Evolutionary conservation across 2,888 invertebrate species (phyloP).

Genomic region (Synergus gifuensis): DNA sequence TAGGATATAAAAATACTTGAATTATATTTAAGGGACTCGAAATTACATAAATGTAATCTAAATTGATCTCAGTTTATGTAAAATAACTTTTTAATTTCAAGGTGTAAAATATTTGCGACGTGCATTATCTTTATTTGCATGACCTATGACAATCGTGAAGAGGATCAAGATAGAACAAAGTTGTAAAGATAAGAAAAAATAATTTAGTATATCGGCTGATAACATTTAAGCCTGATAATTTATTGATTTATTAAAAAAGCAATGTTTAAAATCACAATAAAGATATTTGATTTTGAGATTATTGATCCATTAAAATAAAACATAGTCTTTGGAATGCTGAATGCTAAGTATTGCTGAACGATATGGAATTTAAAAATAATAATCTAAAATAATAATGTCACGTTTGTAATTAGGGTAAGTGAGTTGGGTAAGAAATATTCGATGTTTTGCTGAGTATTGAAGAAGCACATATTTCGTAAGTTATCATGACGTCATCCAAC

Average conservation of each 20-base stretch:
- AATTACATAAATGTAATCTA: neutral
- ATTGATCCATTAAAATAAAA: too few species aligned
- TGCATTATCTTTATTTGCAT: conserved; percentile 69
- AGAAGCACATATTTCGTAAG: conserved; percentile 27
- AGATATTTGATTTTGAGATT: too few species aligned
- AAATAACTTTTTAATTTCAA: conserved; percentile 4
- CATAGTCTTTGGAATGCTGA: too few species aligned
- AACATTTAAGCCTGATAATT: conserved; percentile 53
- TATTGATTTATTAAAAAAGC: conserved; percentile 5
- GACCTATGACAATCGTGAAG: conserved; percentile 73
- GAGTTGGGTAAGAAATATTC: conserved; percentile 6
- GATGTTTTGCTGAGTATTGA: conserved; percentile 39
- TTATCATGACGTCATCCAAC: conserved; percentile 1
- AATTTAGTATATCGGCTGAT: conserved; percentile 58
- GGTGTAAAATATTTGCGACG: conserved; percentile 42
- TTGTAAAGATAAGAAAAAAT: conserved; percentile 63
- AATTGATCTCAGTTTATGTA: neutral
- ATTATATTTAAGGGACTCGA: neutral
- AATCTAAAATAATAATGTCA: neutral
- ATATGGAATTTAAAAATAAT: neutral
- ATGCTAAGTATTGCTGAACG: neutral
- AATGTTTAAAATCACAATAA: conserved; percentile 1
- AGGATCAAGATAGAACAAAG: conserved; percentile 67
- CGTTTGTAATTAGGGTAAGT: conserved; percentile 1
- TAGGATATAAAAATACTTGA: too few species aligned